Evolutionary conservation across 2,797 vertebrate genomes (phyloP).

Genomic region (Poeciliopsis paucimaculata): DNA sequence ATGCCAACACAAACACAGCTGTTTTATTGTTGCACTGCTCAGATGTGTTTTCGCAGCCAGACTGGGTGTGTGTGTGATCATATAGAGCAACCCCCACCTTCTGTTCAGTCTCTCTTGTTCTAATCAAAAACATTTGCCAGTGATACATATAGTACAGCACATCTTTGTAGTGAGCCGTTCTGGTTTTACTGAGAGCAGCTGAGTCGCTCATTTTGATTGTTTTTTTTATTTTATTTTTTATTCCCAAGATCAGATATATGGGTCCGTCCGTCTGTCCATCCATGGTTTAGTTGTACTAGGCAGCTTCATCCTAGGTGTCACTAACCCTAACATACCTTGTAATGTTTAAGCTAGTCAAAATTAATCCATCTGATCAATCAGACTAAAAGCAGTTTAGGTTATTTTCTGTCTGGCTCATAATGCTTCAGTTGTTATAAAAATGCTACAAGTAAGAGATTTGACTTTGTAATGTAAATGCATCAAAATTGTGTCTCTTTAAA

Average conservation of each 20-base stretch:
- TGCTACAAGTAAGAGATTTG: no score
- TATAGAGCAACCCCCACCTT: constrained; percentile 69
- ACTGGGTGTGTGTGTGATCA: constrained; percentile 52
- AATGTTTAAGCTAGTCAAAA: not conserved
- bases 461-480: no score
- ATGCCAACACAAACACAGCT: constrained; percentile 87
- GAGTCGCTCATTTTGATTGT: not conserved
- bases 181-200: not conserved
- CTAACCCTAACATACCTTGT: not conserved
- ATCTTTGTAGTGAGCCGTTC: not conserved
- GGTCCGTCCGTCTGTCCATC: no score
- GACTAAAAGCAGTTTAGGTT: not conserved
- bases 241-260: not conserved
- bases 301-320: constrained; percentile 5
- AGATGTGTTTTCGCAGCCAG: constrained; percentile 82
- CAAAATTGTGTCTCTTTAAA: no score
- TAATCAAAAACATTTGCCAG: constrained; percentile 60
- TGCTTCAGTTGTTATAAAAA: no score
- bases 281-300: not conserved
- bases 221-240: not conserved
- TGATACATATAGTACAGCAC: constrained; percentile 22
- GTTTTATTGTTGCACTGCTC: constrained; percentile 85
- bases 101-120: constrained; percentile 67
- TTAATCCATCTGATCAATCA: not conserved
- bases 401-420: not conserved